Evolutionary conservation across 2,797 vertebrate genomes (phyloP).

Genomic region (Nyctalus aviator): DNA sequence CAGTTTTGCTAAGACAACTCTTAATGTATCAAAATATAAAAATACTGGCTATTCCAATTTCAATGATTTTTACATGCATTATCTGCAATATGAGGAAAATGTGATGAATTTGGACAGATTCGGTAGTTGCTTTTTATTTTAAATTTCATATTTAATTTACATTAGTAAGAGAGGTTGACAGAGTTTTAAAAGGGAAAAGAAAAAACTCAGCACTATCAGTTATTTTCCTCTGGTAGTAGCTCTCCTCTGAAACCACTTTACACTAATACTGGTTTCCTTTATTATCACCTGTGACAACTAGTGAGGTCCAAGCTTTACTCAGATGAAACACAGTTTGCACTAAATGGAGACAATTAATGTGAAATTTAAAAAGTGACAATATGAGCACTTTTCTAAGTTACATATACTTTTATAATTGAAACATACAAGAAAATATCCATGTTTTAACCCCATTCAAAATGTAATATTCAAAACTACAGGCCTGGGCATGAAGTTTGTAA

Average conservation of each 20-base stretch:
- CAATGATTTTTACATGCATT: conserved; percentile 43
- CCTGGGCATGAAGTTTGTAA: not conserved
- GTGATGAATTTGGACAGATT: not conserved
- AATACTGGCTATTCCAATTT: not conserved
- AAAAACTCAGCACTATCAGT: not conserved
- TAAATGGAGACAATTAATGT: not conserved
- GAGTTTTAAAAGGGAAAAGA: conserved; percentile 31
- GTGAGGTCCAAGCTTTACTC: conserved; percentile 8
- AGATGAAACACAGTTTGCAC: not conserved
- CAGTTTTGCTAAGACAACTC: not conserved
- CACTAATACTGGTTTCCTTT: not conserved
- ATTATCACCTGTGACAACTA: not conserved
- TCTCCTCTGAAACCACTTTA: not conserved
- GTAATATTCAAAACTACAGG: not conserved
- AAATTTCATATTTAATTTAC: conserved; percentile 46
- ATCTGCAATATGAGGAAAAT: conserved; percentile 22
- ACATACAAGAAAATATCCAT: not conserved
- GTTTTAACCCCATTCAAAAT: not conserved
- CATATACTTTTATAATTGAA: conserved; percentile 32
- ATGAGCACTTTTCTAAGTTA: conserved; percentile 12
- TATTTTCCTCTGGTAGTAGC: not conserved
- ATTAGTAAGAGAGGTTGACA: not conserved
- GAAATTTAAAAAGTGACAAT: conserved; percentile 14
- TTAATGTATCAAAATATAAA: conserved; percentile 2
- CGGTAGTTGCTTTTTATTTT: conserved; percentile 40